phyloP scores from a whole-genome alignment of 2,797 vertebrate species.

The Cynopterus sphinx region DNA sequence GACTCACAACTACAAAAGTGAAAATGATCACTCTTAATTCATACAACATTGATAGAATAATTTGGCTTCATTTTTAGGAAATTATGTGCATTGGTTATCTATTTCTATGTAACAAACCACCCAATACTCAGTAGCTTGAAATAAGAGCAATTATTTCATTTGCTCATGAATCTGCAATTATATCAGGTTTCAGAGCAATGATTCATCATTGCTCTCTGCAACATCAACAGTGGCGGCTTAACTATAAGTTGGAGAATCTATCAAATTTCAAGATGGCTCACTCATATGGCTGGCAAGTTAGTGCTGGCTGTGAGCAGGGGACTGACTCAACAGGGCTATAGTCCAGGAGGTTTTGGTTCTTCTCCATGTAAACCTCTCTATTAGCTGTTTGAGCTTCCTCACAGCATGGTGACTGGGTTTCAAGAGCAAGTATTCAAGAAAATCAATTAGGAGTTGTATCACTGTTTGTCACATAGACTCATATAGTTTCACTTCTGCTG shows the following conservation, averaged over 20 bases:
- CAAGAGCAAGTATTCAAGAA: neutral
- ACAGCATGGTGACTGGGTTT: neutral
- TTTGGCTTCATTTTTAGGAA: neutral
- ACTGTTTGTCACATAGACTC: neutral
- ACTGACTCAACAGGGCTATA: neutral
- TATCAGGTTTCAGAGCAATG: neutral
- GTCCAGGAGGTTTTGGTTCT: neutral
- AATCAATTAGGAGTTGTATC: neutral
- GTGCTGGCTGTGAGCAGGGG: neutral
- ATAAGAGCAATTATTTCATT: neutral
- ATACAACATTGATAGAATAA: neutral
- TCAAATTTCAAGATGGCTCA: neutral
- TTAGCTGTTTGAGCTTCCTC: neutral
- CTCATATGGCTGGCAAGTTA: neutral
- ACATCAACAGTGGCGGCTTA: neutral
- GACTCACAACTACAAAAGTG: neutral
- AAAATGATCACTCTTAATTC: neutral
- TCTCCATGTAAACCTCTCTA: neutral
- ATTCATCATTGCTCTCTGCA: neutral
- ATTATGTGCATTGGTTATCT: neutral
- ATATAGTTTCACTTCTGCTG: neutral
- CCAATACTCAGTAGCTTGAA: neutral
- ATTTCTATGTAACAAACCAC: neutral
- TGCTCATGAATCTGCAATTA: neutral
- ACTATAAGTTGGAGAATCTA: neutral